Evolutionary conservation across 2,888 invertebrate species (phyloP).

Genomic region (Troides oblongomaculatus): DNA sequence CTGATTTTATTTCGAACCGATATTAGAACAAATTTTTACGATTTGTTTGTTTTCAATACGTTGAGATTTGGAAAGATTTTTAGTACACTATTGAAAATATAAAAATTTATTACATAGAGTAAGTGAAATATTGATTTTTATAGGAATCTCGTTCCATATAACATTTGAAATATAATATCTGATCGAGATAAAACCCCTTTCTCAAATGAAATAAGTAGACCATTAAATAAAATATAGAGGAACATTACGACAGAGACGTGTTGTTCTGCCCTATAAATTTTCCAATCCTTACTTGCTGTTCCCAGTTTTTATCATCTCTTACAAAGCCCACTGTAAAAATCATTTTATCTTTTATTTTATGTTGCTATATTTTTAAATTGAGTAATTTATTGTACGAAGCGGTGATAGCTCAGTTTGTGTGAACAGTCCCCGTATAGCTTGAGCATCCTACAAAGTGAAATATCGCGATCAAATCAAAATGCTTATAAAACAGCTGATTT

Average conservation of each 20-base stretch:
- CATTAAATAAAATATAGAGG: constrained; percentile 44
- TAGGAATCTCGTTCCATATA: background rate
- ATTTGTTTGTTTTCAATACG: too few species aligned
- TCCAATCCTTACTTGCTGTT: constrained; percentile 36
- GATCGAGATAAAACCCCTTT: constrained; percentile 34
- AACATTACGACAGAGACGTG: constrained; percentile 40
- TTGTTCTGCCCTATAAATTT: constrained; percentile 45
- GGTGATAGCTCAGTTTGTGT: too few species aligned
- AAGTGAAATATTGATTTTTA: background rate
- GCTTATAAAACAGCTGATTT: too few species aligned
- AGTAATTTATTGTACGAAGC: background rate
- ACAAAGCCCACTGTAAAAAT: constrained; percentile 15
- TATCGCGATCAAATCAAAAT: too few species aligned
- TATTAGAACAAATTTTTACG: too few species aligned
- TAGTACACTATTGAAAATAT: too few species aligned
- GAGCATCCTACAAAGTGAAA: too few species aligned
- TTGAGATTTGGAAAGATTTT: background rate
- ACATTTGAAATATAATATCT: background rate
- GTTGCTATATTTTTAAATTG: constrained; percentile 1
- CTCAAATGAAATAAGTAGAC: constrained; percentile 41
- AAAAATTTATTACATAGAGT: background rate
- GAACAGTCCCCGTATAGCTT: too few species aligned
- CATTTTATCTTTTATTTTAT: constrained; percentile 6
- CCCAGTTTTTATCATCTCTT: constrained; percentile 29
- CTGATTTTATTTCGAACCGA: too few species aligned